Evolutionary conservation across 2,888 invertebrate species (phyloP), one percentile per base, ranked within the genome.

Genomic region (Sceliomorpha sp.): DNA sequence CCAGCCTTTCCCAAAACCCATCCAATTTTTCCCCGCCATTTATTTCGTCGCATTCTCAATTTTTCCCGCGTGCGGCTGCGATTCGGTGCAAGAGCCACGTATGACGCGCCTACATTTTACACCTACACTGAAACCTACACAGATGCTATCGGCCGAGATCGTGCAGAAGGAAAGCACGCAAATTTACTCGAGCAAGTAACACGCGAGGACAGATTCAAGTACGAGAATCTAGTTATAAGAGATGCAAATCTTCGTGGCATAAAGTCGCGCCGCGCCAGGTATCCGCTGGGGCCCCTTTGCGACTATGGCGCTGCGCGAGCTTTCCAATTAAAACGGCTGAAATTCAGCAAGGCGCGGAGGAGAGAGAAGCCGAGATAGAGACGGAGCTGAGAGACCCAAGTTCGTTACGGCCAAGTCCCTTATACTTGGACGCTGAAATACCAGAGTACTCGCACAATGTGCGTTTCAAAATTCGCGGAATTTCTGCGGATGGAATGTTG

Each of bases 111-210:
- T 73, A 64, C 74, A 67, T 66, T 68, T 59, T 68, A 76, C 74
- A 74, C 76, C 76, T 68, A 76, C 75, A 73, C 70, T 66, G 58
- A 73, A 76, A 69, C 72, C 73, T 72, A 74, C 73, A 73, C 73
- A 64, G 70, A 70, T 59, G 55, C 32, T 69, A 69, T 69, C 63
- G 40, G 58, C 26, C 44, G 58, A 47, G 69, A 69, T 63, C 69
- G 59, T 69, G 69, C 69, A 63, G 63, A 59, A 69, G 63, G 55
- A 69, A 69, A 59, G 63, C 63, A 58, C 69, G 63, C 58, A 69
- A 63, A 69, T 63, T 69, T 60, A 58, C 60, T 59, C 53, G 58
- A 63, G 51, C 63, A 53, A 53, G 58, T 63, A 69, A 69, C 69
- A 63, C 63, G 63, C 58, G 58, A 63, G 63, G 69, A 62, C 68